Base-by-base conservation (phyloP, 2,888 invertebrate genomes). In the Diadegma fenestrale region DNA sequence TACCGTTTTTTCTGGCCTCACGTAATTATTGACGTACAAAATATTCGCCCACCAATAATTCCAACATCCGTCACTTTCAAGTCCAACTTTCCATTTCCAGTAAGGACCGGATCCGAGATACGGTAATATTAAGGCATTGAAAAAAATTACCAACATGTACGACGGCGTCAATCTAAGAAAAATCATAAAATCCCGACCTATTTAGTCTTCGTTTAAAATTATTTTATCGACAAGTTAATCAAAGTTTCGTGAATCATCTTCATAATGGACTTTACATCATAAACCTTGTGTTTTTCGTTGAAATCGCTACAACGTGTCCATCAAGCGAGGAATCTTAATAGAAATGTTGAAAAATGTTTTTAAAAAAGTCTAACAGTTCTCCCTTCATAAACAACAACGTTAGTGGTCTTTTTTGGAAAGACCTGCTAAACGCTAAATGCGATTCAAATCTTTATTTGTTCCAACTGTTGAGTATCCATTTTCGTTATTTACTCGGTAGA, bases 11-110 rank as follows among this genome's bases (percentile, higher is more conserved):
- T 89, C 87, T 41, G 88, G 66, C 3, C 88, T 86, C 19, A 92
- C 78, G 77, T 91, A 92, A 86, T 92, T 93, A 78, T 92, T 92
- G 45, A 93, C 82, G 82, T 91, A 92, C 6, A 93, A 80, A 0
- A 92, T 79, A 88, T 91, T 92, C 6, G 90, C 82, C 93, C 92
- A 92, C 93, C 93, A 93, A 48, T 89, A 86, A 41, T 87, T 68
- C 63, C 76, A 64, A 81, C 91, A 91, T 82, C 87, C 84, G 17
- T 92, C 87, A 7, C 88, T 84, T 58, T 91, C 90, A 6, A 79
- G 63, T 22, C 79, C 88, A 8, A 91, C 71, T 72, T 83, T 88
- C 5, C 78, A 76, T 77, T 90, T 80, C 92, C 92, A 93, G 22
- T 88, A 89, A 6, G 92, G 93, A 8, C 92, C 93, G 5, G 89